phyloP scores from a whole-genome alignment of 92 coral and sea anemone species.

The Chrysogorgia sp. region DNA sequence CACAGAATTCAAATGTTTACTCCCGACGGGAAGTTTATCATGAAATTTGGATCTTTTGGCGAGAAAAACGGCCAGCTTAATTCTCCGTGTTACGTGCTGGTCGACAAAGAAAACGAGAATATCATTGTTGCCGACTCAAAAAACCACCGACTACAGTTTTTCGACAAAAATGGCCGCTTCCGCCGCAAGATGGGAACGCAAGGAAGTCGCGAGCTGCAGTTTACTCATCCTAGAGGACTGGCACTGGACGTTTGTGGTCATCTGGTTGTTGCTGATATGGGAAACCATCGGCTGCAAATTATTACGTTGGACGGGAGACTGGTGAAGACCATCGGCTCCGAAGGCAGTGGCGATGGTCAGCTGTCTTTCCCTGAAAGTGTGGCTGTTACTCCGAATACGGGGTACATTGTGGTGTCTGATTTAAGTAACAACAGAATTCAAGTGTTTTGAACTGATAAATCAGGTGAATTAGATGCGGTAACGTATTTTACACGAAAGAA shows the following conservation, averaged over 20 bases:
- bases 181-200: conserved; percentile 81
- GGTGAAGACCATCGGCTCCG: conserved; percentile 93
- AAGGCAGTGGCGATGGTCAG: conserved; percentile 98
- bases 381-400: conserved; percentile 99
- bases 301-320: conserved; percentile 80
- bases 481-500: too few relatives aligned
- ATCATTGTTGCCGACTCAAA: conserved; percentile 92
- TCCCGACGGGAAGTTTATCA: conserved; percentile 83
- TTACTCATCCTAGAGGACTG: conserved; percentile 95
- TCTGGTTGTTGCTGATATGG: conserved; percentile 95
- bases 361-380: conserved; percentile 98
- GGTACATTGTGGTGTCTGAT: conserved; percentile 97
- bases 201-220: conserved; percentile 81
- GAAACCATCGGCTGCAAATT: conserved; percentile 94
- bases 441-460: conserved; percentile 62
- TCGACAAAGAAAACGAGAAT: conserved; percentile 79
- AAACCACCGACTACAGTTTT: conserved; percentile 91
- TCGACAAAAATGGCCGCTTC: conserved; percentile 86
- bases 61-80: conserved; percentile 84
- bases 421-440: conserved; percentile 95
- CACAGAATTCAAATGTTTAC: conserved; percentile 86
- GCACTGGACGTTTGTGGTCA: conserved; percentile 95
- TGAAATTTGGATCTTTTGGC: conserved; percentile 87
- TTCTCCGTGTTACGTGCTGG: conserved; percentile 87
- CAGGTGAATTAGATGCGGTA: too few relatives aligned